Evolutionary conservation across 2,113 vertebrate species (phyloP), one percentile per base, ranked within the genome.

Genomic region (Gopherus flavomarginatus): DNA sequence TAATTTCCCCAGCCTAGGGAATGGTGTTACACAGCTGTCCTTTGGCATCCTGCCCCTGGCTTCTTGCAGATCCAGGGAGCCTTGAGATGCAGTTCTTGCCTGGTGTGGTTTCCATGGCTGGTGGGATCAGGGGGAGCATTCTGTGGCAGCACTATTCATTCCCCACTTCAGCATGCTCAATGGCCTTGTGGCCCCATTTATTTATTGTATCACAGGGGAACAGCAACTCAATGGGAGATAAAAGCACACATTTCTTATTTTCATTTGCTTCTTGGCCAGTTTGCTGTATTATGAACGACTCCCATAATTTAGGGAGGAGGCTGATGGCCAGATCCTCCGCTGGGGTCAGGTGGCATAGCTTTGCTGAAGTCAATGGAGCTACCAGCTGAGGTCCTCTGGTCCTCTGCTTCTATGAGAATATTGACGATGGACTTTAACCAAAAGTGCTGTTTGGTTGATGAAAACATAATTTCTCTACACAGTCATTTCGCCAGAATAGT

Each of bases 161-260:
- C 77, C 50, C 88, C 29, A 14, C 1, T 0, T 72, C 42, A 54
- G 22, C 29, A 11, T 3, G 11, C 22, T 81, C 53, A 49, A 0
- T 2, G 44, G 3, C 53, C 86, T 90, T 38, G 9, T 31, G 88
- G 83, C 17, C 42, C 77, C 53, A 16, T n/a, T 89, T 89, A 69
- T 53, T 86, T 72, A 75, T 50, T 21, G 24, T 9, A 82, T 82
- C 19, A 80, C 17, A 86, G 78, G 62, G 75, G 42, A 47, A 24
- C 12, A 77, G 12, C 75, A 44, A 75, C 29, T 8, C 19, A 4
- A 12, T 5, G 31, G 87, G 26, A 29, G 11, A 59, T 29, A 84
- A 75, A 69, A 19, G 75, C 86, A 31, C 86, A 38, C 42, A 47
- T 90, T 1, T n/a, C 42, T 44, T 77, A 42, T 7, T 90, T 52